Evolutionary conservation across 2,888 invertebrate species (phyloP).

Genomic region (Myopa testacea): DNA sequence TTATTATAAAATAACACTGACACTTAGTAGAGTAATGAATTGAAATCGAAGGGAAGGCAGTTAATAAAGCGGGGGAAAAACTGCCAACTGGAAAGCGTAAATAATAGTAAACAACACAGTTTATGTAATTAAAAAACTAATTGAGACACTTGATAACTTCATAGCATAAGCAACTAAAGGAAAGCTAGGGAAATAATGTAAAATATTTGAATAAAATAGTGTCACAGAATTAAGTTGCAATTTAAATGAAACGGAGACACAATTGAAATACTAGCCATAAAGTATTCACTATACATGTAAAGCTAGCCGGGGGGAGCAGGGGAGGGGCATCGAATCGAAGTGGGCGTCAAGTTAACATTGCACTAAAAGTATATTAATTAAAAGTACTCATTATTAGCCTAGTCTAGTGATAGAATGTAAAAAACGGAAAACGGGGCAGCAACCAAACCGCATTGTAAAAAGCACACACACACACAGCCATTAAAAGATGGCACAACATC

Average conservation of each 20-base stretch:
- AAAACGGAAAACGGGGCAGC: constrained; percentile 46
- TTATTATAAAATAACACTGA: too few species aligned
- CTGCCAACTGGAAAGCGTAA: background rate
- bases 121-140: background rate
- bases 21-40: too few species aligned
- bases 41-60: too few species aligned
- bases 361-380: constrained; percentile 20
- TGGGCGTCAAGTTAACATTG: constrained; percentile 66
- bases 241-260: background rate
- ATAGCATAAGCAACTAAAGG: constrained; percentile 36
- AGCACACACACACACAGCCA: constrained; percentile 36
- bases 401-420: background rate
- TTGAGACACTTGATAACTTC: background rate
- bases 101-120: too few species aligned
- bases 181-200: constrained; percentile 45
- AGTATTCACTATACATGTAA: too few species aligned
- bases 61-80: too few species aligned
- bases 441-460: constrained; percentile 45
- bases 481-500: too few species aligned
- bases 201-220: background rate
- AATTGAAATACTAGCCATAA: constrained; percentile 49
- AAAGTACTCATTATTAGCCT: constrained; percentile 39
- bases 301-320: too few species aligned
- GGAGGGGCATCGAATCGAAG: constrained; percentile 52
- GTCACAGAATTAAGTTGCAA: background rate